A percentile compares a stretch with the other conserved stretches of the same genome.
Conservation (phyloP, 1,140 invertebrate species). For the Anoplolepis gracilipes region DNA sequence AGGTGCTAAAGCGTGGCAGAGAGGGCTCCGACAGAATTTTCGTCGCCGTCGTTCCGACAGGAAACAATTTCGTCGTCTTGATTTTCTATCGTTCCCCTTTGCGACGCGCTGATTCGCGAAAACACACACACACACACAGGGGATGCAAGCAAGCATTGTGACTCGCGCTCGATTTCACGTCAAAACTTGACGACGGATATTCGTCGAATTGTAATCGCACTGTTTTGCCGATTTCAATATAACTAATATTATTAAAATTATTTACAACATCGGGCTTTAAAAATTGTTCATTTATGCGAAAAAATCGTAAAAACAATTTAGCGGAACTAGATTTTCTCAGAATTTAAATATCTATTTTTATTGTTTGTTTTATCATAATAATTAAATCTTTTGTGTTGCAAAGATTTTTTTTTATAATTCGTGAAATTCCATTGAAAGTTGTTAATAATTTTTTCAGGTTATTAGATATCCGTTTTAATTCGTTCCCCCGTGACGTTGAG, state of each 20-base stretch:
- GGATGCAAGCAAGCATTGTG: not conserved
- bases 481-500: constrained; percentile 16
- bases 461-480: constrained; percentile 47
- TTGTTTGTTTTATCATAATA: not conserved
- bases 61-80: constrained; percentile 60
- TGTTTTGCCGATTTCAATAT: constrained; percentile 27
- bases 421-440: not conserved
- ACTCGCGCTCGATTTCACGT: constrained; percentile 37
- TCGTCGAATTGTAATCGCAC: constrained; percentile 22
- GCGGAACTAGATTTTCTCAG: not conserved
- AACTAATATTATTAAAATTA: constrained; percentile 28
- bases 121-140: constrained; percentile 20
- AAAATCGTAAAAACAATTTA: not conserved
- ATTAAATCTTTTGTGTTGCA: not conserved
- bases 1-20: constrained; percentile 41
- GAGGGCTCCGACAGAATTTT: constrained; percentile 53
- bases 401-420: not conserved
- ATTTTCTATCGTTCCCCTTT: constrained; percentile 59
- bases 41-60: constrained; percentile 56
- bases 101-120: constrained; percentile 60
- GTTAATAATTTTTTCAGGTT: constrained; percentile 30
- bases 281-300: not conserved
- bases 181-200: not conserved
- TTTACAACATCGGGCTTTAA: constrained; percentile 1
- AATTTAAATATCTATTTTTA: not conserved